Base-by-base conservation (phyloP, 2,797 vertebrate genomes). In the Heliangelus exortis region DNA sequence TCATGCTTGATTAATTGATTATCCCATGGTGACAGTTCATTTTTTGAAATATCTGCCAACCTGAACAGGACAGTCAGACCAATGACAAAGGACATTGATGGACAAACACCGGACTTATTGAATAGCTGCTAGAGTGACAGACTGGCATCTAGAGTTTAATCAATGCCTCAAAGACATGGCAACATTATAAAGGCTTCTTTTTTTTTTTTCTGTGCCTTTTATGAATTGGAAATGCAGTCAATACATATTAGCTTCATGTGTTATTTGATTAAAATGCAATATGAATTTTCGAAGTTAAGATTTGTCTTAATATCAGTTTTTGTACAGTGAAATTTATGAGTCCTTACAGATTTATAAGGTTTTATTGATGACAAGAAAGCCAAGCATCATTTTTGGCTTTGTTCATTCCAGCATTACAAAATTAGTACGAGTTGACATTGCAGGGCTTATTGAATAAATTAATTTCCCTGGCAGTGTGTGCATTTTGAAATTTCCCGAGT, bases 1-100 rank as follows among this genome's bases (percentile, higher is more conserved):
- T 96, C 92, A 78, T 18, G 81, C 94, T 89, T 96, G 92, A 96
- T 96, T 97, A 97, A 97, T 97, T 97, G 95, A 95, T 91, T 94
- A 94, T 96, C 91, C 93, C 67, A 43, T 2, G 41, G 91, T 85
- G 94, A 96, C 90, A 85, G 93, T 75, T 96, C 78, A 84, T 92
- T 93, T 95, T 93, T 90, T 72, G 81, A 86, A 93, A 85, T 48
- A 72, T 73, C 94, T 97, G 97, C 94, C 95, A 95, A 68, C 50
- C 62, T 63, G 84, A 82, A 88, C 83, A 65, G 54, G 92, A 95
- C 93, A 94, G 91, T 87, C 80, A 95, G 72, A 53, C 55, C 87
- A 91, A 89, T 55, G 96, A 90, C 95, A 85, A 55, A 93, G 94
- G 89, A 96, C 95, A 63, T 25, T 78, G 95, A 95, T 84, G 93